Evolutionary conservation across 2,888 invertebrate genomes (phyloP), one percentile per base, ranked within the genome.

Genomic region (Pseudanteris insignis): DNA sequence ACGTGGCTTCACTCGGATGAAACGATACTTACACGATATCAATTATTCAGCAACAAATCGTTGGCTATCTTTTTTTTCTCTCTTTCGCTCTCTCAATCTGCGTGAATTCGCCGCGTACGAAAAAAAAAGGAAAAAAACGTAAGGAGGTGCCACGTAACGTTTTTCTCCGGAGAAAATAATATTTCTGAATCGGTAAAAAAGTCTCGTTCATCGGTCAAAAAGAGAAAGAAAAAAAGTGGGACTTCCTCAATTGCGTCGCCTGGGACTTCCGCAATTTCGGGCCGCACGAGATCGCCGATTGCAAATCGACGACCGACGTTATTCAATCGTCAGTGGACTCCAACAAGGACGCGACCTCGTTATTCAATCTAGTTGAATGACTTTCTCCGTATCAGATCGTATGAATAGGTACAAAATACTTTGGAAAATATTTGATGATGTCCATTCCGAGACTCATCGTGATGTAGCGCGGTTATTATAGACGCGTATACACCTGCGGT

Each of bases 331-430:
- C 37, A 36, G 41, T 37, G 41, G 21, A 53, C 51, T 46, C 40
- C 34, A 59, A 59, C 59, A 59, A 59, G 59, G 59, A 59, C 59
- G 59, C 51, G 51, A 9, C 51, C 59, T 59, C 30, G 59, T 59
- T 59, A 59, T 59, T 36, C 59, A 59, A 59, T 59, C 59, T 51
- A 51, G 59, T 59, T 59, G 59, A 59, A 59, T 59, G 59, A 59
- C 59, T 59, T 59, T 59, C 59, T 46, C 59, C 44, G 38, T 58
- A 50, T 50, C 33, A 24, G 32, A 34, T 29, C 43, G 21, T 33
- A 43, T 34, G 47, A 46, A 47, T 47, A 43, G 37, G 30, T 13
- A 25, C 10, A 18, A 57, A 48, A 43, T 57, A 43, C 47, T 47
- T 55, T 34, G 26, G 21, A 40, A 47, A n/a, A 47, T 12, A 9